Evolutionary conservation across 2,797 vertebrate genomes (phyloP), one percentile per base, ranked within the genome.

Genomic region (Scolopax bukidnonensis): DNA sequence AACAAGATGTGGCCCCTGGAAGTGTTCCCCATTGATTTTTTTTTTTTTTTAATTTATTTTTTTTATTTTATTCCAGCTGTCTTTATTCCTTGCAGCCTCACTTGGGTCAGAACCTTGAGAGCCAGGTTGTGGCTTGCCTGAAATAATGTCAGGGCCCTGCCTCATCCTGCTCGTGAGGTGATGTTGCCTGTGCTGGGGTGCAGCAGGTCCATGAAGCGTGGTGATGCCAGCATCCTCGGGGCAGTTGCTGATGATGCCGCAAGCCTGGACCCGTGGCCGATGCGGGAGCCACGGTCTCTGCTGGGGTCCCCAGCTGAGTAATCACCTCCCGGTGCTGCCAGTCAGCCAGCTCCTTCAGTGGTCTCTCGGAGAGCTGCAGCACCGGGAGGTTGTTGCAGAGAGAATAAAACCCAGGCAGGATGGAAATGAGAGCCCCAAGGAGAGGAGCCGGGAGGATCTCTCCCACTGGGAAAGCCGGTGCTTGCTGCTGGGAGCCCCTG

Each of bases 161-260:
- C 36, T 54, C 21, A 12, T 68, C 38, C 9, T 1, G 4, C 54
- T 68, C 4, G 5, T 1, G 12, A 53, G 59, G 41, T 24, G 50
- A n/a, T 0, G 0, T 50, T 63, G 30, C 18, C 45, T 0, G 0
- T 47, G 40, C 30, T 28, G 3, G 43, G 16, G 10, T 1, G 1
- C 63, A 36, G 36, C n/a, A 32, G 21, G 32, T 57, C 64, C 1
- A 0, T 15, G 48, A 40, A 43, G 6, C 3, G 0, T 5, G 50
- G 41, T 36, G 38, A 73, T 65, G 6, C 36, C 33, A 63, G 43
- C 59, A 18, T 1, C 60, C 33, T 61, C 47, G 27, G 50, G 45
- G 18, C 40, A 38, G 51, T 53, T 53, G 15, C 16, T 53, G 51
- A 53, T 30, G 10, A 0, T 48, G 19, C 43, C 2, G 2, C 54